phyloP scores from a whole-genome alignment of 2,113 vertebrate genomes.

The Penelope pileata region DNA sequence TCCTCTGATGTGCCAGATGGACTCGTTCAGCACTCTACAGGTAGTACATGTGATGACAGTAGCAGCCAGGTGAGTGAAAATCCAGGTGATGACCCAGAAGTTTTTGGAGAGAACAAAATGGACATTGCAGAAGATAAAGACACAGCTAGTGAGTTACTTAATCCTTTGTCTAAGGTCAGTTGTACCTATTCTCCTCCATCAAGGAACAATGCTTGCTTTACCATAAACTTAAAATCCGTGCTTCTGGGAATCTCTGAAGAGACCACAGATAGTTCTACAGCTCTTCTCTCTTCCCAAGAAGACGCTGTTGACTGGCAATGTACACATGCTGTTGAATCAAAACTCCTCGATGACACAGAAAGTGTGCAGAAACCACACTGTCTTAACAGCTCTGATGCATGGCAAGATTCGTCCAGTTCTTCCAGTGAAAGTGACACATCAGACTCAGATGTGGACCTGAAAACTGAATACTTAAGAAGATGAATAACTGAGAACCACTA shows the following conservation, averaged over 20 bases:
- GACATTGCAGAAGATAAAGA: background rate
- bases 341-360: background rate
- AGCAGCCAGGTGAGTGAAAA: background rate
- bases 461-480: conserved; percentile 71
- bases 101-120: background rate
- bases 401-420: background rate
- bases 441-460: background rate
- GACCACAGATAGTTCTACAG: background rate
- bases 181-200: background rate
- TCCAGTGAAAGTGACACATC: conserved; percentile 36
- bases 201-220: conserved; percentile 33
- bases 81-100: background rate
- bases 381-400: rapidly evolving
- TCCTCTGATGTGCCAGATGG: background rate
- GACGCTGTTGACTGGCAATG: background rate
- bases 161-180: background rate
- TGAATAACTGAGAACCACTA: conserved; percentile 1
- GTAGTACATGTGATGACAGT: background rate
- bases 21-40: background rate
- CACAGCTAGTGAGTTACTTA: rapidly evolving
- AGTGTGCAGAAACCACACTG: background rate
- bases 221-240: conserved; percentile 71
- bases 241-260: conserved; percentile 33
- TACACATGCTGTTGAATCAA: background rate
- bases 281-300: background rate